Conservation (phyloP, 2,797 vertebrate species). For the Hapalemur alaotrensis region DNA sequence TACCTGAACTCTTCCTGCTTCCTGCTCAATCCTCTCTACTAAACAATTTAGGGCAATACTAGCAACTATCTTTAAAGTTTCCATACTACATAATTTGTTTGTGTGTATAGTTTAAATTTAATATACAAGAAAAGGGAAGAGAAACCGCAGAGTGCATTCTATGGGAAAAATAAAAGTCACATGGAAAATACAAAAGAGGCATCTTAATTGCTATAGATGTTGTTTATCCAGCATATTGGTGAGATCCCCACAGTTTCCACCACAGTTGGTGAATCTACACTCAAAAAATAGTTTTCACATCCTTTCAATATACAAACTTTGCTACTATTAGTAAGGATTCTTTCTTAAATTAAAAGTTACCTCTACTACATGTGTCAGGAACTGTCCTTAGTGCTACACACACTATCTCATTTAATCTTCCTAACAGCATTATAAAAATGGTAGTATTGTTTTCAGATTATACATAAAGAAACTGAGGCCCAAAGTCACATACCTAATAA, state of each 20-base stretch:
- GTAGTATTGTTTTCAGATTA: neutral
- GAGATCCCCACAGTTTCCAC: neutral
- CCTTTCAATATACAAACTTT: neutral
- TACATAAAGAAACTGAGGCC: neutral
- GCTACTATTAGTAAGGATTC: neutral
- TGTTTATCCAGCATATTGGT: neutral
- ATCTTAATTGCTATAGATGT: slow-evolving; percentile 11
- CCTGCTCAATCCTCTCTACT: neutral
- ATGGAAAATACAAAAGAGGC: neutral
- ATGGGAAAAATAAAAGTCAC: slow-evolving; percentile 44
- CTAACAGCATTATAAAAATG: slow-evolving; percentile 3
- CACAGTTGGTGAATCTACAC: neutral
- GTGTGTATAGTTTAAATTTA: neutral
- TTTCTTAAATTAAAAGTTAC: neutral
- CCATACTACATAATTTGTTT: slow-evolving; percentile 27
- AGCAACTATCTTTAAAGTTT: slow-evolving; percentile 40
- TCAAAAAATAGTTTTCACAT: neutral
- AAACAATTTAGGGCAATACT: neutral
- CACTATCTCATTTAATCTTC: neutral
- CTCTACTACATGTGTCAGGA: neutral
- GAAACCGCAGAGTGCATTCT: neutral
- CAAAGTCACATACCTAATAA: neutral
- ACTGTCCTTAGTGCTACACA: neutral
- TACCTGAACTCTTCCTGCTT: neutral
- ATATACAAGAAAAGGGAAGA: neutral